A percentile compares a stretch with the other conserved stretches of the same genome.
Conservation (phyloP, 2,888 invertebrate species). For the Hofmannophila pseudospretella region DNA sequence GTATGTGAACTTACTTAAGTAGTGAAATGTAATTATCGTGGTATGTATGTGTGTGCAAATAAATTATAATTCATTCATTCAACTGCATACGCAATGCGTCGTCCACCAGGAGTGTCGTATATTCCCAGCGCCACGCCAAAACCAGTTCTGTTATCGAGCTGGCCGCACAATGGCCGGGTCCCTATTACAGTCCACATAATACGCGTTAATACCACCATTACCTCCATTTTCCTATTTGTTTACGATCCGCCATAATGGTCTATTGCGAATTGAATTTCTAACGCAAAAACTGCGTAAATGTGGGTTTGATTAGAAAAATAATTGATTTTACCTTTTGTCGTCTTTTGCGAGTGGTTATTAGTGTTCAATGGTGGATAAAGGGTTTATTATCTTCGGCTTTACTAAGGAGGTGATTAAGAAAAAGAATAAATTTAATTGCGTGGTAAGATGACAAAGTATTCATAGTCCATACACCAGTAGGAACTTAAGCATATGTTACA, state of each 20-base stretch:
- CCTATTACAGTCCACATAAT: slow-evolving; percentile 24
- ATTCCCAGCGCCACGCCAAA: slow-evolving; percentile 21
- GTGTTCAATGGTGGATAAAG: not conserved
- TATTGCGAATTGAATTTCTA: slow-evolving; percentile 49
- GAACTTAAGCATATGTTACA: too few relatives aligned
- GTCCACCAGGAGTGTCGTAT: too few relatives aligned
- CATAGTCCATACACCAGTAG: too few relatives aligned
- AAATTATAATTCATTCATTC: too few relatives aligned
- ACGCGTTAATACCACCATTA: slow-evolving; percentile 52
- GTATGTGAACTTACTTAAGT: too few relatives aligned
- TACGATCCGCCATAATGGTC: slow-evolving; percentile 40
- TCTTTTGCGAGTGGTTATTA: not conserved
- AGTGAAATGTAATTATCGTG: too few relatives aligned
- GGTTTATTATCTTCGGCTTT: too few relatives aligned
- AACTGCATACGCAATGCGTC: too few relatives aligned
- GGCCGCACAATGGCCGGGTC: slow-evolving; percentile 36
- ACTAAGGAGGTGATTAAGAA: too few relatives aligned
- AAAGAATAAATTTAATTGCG: too few relatives aligned
- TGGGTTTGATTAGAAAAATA: slow-evolving; percentile 36
- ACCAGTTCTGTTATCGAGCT: slow-evolving; percentile 43
- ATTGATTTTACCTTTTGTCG: slow-evolving; percentile 16
- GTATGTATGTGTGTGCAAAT: too few relatives aligned
- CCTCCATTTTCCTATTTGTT: slow-evolving; percentile 52
- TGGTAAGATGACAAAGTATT: too few relatives aligned
- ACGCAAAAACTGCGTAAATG: slow-evolving; percentile 24